These are phyloP conservation scores for Characodon lateralis DNA, from an alignment of 2,797 vertebrate genomes.

Conservation along the genomic window DNA sequence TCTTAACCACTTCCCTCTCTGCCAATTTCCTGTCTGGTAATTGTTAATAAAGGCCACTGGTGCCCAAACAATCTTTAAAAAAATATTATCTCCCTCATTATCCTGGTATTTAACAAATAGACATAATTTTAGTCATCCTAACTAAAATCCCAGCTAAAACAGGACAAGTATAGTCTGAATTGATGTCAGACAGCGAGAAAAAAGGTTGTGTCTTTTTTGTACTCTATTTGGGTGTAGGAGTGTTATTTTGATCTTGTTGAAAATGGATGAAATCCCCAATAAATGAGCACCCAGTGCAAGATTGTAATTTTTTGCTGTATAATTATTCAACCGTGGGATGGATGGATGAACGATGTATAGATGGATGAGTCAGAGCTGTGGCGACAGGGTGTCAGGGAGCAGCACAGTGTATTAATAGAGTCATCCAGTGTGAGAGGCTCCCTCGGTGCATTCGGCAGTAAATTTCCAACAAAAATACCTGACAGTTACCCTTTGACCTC, in stretches of 20 bases:
- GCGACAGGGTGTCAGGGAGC: conserved; percentile 41
- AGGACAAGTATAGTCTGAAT: neutral
- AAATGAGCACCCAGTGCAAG: neutral
- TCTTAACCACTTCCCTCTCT: too few relatives aligned
- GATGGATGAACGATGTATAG: neutral
- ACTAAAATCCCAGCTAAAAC: neutral
- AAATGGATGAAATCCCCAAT: neutral
- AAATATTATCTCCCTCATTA: neutral
- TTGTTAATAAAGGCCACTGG: too few relatives aligned
- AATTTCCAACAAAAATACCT: conserved; percentile 82
- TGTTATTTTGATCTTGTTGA: neutral
- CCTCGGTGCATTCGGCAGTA: conserved; percentile 65
- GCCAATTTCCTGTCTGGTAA: too few relatives aligned
- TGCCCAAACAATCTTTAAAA: neutral
- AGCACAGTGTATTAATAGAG: conserved; percentile 68
- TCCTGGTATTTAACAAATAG: neutral
- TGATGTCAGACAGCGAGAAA: neutral
- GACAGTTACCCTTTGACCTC: conserved; percentile 79
- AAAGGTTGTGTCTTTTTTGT: neutral
- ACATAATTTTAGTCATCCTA: neutral
- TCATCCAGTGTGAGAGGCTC: conserved; percentile 40
- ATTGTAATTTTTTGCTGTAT: neutral
- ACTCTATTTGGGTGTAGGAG: neutral
- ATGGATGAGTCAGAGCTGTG: conserved; percentile 16
- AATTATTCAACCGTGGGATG: neutral